A percentile compares a stretch with the other conserved stretches of the same genome.
These are phyloP conservation scores for Colaptes auratus DNA, from an alignment of 2,113 vertebrate genomes.

Conservation along the genomic window DNA sequence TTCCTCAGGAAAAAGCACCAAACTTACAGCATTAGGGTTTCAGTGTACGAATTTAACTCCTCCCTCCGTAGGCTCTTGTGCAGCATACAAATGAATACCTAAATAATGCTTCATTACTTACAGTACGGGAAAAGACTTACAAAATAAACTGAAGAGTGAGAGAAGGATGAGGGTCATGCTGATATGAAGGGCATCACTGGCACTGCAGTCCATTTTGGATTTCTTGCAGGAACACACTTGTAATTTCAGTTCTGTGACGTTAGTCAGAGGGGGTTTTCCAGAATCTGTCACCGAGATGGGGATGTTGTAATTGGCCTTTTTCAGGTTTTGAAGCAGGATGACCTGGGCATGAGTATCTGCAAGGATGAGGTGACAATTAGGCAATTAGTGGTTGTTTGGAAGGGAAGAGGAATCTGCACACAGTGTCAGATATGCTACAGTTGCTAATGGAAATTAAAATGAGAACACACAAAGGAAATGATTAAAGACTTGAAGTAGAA, in stretches of 20 bases:
- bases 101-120: not conserved
- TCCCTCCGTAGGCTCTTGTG: not conserved
- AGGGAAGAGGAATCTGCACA: not conserved
- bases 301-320: conserved; percentile 95
- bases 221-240: conserved; percentile 98
- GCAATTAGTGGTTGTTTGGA: not conserved
- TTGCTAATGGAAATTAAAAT: not conserved
- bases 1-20: not conserved
- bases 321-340: conserved; percentile 91
- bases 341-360: conserved; percentile 93
- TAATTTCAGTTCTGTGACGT: conserved; percentile 92
- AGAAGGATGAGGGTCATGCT: conserved; percentile 77
- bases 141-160: conserved; percentile 78
- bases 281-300: conserved; percentile 95
- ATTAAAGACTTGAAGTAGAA: not conserved
- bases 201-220: conserved; percentile 94
- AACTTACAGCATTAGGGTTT: not conserved
- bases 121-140: conserved; percentile 75
- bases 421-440: not conserved
- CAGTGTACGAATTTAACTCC: not conserved
- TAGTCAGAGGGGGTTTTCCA: conserved; percentile 90
- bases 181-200: conserved; percentile 74
- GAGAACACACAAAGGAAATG: not conserved
- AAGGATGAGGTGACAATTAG: conserved; percentile 24
- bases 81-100: not conserved